These are phyloP conservation scores for Avahi laniger DNA, from an alignment of 2,797 vertebrate species.

Conservation along the genomic window DNA sequence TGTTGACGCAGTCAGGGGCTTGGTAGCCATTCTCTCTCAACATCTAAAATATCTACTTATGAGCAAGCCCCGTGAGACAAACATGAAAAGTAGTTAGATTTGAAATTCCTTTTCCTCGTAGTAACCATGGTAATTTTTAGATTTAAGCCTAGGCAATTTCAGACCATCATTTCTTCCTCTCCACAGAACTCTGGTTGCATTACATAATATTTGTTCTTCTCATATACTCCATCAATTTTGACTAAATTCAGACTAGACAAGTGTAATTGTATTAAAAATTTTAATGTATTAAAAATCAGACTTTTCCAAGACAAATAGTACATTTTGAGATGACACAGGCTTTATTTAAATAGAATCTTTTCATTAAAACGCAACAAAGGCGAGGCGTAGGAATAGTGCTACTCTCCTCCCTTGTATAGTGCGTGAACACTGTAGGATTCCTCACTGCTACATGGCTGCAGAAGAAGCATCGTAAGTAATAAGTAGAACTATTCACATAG, in stretches of 20 bases:
- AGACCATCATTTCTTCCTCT: neutral
- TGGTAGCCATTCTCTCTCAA: neutral
- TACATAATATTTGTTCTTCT: neutral
- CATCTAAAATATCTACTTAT: neutral
- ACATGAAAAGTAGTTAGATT: neutral
- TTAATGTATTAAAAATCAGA: neutral
- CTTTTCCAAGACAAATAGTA: neutral
- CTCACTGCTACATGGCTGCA: neutral
- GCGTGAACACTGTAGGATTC: neutral
- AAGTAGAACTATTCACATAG: neutral
- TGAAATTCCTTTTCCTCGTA: neutral
- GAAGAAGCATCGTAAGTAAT: neutral
- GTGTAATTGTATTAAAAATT: neutral
- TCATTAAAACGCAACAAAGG: neutral
- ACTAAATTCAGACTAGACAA: neutral
- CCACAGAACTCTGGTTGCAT: neutral
- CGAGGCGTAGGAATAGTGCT: neutral
- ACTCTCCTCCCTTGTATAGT: neutral
- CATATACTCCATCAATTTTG: neutral
- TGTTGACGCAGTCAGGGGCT: neutral
- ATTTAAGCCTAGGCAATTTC: neutral
- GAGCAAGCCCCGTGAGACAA: neutral
- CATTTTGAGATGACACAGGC: neutral
- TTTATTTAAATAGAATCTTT: constrained; percentile 1
- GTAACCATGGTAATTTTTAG: neutral